Base-by-base conservation (phyloP, 2,888 invertebrate genomes). In the Tyria jacobaeae region DNA sequence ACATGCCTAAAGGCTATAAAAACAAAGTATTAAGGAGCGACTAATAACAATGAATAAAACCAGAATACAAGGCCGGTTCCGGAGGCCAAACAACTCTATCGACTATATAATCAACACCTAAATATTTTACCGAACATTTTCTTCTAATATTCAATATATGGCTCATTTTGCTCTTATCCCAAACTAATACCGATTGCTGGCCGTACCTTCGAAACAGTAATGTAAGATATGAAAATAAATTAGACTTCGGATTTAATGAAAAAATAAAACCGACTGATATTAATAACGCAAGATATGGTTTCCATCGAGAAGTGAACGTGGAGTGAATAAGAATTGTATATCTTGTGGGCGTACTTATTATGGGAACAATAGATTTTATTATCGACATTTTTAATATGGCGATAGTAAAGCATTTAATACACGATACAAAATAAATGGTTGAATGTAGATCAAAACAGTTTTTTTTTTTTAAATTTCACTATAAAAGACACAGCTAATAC, bases 241-340 rank as follows among this genome's bases (percentile, higher is more conserved):
- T 76, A 75, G 75, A 71, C 69, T 64, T 61, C 60, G 69, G 82
- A 81, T 88, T 87, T 89, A 86, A 89, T 89, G 87, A 89, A 89
- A 89, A 88, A 87, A 87, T 86, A 85, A 86, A 87, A 83, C 78
- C 79, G 59, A 57, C 76, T 78, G 73, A 84, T 90, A 92, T 91
- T 92, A 92, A 92, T 92, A 91, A 89, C 86, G 84, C 81, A 89
- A 90, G 91, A 90, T 90, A 91, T 88, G 87, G 87, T 87, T 89
- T 88, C 87, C 84, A 90, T 91, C 88, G 89, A 77, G 84, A 78
- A 76, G 69, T 70, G 71, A 73, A 86, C 89, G 88, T 82, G 87
- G 61, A 66, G 76, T 70, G 92, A 89, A 90, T 92, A 76, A 66
- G 71, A 83, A 88, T 81, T 66, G 64, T 68, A 65, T 62, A 60